phyloP scores from a whole-genome alignment of 2,797 vertebrate species.

The Helostoma temminkii region DNA sequence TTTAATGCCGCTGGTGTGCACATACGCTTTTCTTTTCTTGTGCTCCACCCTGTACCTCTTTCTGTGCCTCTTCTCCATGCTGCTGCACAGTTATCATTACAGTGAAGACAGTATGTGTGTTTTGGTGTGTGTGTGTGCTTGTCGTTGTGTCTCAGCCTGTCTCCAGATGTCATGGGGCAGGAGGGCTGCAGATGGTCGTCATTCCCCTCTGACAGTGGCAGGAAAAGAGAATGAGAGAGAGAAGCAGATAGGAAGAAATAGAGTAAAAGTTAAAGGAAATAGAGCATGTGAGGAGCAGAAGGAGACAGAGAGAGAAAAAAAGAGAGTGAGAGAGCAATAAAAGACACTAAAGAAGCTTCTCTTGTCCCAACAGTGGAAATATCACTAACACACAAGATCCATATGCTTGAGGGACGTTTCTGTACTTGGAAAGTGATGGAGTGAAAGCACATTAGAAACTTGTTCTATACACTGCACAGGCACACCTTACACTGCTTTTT shows the following conservation, averaged over 20 bases:
- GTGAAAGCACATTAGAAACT: conserved; percentile 46
- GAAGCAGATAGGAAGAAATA: not conserved
- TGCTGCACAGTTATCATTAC: conserved; percentile 38
- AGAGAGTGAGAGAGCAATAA: conserved; percentile 25
- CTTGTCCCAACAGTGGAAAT: conserved; percentile 40
- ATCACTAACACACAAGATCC: conserved; percentile 35
- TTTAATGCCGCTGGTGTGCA: conserved; percentile 22
- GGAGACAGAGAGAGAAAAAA: conserved; percentile 1
- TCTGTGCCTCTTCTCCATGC: conserved; percentile 26
- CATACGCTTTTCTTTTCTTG: conserved; percentile 19
- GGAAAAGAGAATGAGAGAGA: conserved; percentile 53
- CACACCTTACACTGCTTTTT: conserved; percentile 6
- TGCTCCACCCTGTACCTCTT: conserved; percentile 30
- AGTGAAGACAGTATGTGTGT: conserved; percentile 27
- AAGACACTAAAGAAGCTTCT: conserved; percentile 43
- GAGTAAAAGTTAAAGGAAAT: conserved; percentile 25
- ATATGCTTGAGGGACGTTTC: conserved; percentile 54
- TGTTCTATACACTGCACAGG: conserved; percentile 22
- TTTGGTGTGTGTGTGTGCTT: conserved; percentile 5
- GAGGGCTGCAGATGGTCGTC: conserved; percentile 76
- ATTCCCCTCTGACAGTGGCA: conserved; percentile 71
- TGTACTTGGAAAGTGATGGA: conserved; percentile 46
- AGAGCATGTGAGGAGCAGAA: conserved; percentile 20
- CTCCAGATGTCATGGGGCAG: conserved; percentile 77
- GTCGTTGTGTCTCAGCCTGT: conserved; percentile 54